Conservation (phyloP, 1,140 invertebrate species). For the Lordiphosa collinella region DNA sequence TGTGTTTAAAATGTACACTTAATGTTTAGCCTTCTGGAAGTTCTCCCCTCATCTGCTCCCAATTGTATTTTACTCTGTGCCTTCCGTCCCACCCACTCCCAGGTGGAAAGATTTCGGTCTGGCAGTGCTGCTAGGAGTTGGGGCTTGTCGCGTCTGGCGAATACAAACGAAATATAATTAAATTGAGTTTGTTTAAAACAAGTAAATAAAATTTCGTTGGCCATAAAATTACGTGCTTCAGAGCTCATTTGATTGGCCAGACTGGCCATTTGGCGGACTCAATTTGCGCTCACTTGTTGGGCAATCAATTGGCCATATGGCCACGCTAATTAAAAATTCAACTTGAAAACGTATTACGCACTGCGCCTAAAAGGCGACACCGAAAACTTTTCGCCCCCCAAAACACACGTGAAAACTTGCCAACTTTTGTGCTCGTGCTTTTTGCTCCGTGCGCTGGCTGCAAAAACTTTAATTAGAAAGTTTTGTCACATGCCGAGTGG, state of each 20-base stretch:
- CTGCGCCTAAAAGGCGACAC: constrained; percentile 65
- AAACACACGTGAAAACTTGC: constrained; percentile 68
- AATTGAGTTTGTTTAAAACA: constrained; percentile 30
- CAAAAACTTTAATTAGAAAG: constrained; percentile 71
- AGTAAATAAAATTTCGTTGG: constrained; percentile 24
- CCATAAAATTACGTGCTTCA: constrained; percentile 8
- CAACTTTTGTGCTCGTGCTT: constrained; percentile 35
- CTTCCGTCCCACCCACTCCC: too few species aligned
- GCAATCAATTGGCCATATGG: constrained; percentile 32
- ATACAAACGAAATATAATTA: constrained; percentile 28
- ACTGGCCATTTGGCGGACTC: not conserved
- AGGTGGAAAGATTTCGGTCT: too few species aligned
- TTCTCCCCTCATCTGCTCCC: not conserved
- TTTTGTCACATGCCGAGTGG: constrained; percentile 66
- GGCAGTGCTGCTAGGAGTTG: not conserved
- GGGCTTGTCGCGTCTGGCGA: constrained; percentile 19
- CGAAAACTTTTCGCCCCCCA: constrained; percentile 46
- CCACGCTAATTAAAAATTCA: constrained; percentile 58
- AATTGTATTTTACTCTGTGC: too few species aligned
- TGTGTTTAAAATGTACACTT: too few species aligned
- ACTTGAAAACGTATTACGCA: constrained; percentile 54
- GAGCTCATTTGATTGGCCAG: not conserved
- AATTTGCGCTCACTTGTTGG: constrained; percentile 29
- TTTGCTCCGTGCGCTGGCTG: constrained; percentile 29
- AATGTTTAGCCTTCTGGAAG: not conserved